Conservation (phyloP, 2,888 invertebrate species). For the Dascillus cervinus region DNA sequence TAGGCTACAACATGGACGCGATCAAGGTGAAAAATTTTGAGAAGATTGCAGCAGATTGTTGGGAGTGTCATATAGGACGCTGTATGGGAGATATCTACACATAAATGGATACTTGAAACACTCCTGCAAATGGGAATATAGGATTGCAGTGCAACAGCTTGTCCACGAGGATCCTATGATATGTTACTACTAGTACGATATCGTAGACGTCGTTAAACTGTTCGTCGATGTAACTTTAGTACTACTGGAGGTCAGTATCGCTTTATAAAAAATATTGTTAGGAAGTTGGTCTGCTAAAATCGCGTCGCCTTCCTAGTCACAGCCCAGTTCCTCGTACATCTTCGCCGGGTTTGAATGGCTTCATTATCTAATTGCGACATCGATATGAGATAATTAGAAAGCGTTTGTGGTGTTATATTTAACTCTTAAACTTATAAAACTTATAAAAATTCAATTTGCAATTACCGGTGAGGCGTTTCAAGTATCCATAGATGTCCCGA, state of each 20-base stretch:
- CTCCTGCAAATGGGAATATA: no score
- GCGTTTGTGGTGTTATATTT: constrained; percentile 66
- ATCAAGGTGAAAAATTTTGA: no score
- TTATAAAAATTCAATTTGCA: not conserved
- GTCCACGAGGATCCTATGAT: constrained; percentile 35
- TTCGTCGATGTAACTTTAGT: constrained; percentile 25
- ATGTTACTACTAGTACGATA: constrained; percentile 45
- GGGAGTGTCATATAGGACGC: no score
- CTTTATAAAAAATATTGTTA: constrained; percentile 24
- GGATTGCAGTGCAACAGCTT: constrained; percentile 38
- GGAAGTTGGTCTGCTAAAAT: constrained; percentile 35
- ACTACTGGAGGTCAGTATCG: constrained; percentile 24
- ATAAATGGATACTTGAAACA: constrained; percentile 34
- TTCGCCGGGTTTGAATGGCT: constrained; percentile 38
- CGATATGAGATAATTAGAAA: constrained; percentile 62
- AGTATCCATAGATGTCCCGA: constrained; percentile 80
- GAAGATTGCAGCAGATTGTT: no score
- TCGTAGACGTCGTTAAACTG: constrained; percentile 28
- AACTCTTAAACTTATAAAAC: constrained; percentile 59
- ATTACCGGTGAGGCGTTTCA: constrained; percentile 77
- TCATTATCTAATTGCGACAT: constrained; percentile 48
- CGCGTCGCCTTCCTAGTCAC: constrained; percentile 44
- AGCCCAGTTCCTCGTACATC: constrained; percentile 39
- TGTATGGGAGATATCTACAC: constrained; percentile 30
- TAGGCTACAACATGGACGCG: no score